Evolutionary conservation across 2,113 vertebrate species (phyloP).

Genomic region (Mormoops blainvillei): DNA sequence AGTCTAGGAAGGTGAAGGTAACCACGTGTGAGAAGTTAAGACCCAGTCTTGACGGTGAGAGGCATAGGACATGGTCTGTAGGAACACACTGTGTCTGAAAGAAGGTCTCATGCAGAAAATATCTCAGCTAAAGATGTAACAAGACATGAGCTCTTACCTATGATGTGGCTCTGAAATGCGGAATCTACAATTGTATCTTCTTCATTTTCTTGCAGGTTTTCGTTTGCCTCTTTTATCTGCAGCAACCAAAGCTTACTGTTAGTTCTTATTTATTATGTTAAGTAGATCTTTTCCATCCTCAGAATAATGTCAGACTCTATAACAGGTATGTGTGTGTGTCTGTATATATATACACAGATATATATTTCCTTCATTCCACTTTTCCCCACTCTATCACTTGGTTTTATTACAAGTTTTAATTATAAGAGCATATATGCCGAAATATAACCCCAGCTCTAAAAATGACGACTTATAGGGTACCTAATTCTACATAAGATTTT

Average conservation of each 20-base stretch:
- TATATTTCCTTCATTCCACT: neutral
- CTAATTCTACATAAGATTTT: neutral
- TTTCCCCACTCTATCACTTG: neutral
- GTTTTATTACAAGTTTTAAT: constrained; percentile 39
- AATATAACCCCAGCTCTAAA: constrained; percentile 41
- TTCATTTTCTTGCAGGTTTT: constrained; percentile 84
- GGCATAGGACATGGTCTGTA: neutral
- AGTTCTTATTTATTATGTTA: constrained; percentile 51
- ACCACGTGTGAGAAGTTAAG: neutral
- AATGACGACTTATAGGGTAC: neutral
- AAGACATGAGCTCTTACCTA: constrained; percentile 80
- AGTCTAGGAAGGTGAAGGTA: neutral
- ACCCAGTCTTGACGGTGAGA: neutral
- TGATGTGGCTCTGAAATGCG: constrained; percentile 86
- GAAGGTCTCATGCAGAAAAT: neutral
- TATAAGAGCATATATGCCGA: constrained; percentile 56
- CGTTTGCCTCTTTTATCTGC: constrained; percentile 82
- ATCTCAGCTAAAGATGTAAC: neutral
- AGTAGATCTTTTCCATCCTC: neutral
- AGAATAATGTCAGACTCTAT: neutral
- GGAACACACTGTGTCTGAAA: neutral
- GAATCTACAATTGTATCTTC: constrained; percentile 79
- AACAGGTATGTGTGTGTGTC: neutral
- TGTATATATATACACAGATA: accelerated
- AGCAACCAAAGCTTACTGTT: constrained; percentile 67